Conservation (phyloP, 2,797 vertebrate genomes). For the Amblyopsis hoosieri region DNA sequence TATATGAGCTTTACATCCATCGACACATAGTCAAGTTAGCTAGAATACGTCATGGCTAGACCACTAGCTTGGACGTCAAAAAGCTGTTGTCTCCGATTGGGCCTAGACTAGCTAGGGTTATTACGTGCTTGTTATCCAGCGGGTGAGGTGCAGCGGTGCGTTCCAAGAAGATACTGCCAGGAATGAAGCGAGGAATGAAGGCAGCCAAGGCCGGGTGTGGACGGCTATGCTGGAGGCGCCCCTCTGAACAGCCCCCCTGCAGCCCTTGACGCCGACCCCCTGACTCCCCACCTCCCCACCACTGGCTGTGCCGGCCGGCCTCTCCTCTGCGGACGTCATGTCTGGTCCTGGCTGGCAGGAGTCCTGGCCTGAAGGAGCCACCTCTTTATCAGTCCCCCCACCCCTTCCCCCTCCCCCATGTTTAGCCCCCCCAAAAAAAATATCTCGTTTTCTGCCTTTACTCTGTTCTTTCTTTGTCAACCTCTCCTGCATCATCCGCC, state of each 20-base stretch:
- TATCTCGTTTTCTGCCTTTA: neutral
- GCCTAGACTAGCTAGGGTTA: neutral
- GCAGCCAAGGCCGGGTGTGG: conserved; percentile 45
- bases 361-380: conserved; percentile 76
- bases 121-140: neutral
- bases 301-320: conserved; percentile 65
- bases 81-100: neutral
- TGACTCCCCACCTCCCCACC: conserved; percentile 53
- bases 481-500: neutral
- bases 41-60: too few relatives aligned
- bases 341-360: conserved; percentile 82
- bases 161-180: conserved; percentile 57
- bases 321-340: conserved; percentile 77
- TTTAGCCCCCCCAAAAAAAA: neutral
- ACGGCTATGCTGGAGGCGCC: conserved; percentile 58
- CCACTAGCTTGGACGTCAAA: too few relatives aligned
- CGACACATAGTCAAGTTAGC: too few relatives aligned
- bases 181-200: conserved; percentile 54
- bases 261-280: conserved; percentile 61
- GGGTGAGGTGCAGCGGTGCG: conserved; percentile 45
- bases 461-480: neutral
- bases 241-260: conserved; percentile 63
- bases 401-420: conserved; percentile 6
- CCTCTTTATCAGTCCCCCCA: conserved; percentile 45
- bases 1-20: too few relatives aligned